Conservation (phyloP, 2,797 vertebrate genomes). For the Macropodus opercularis region DNA sequence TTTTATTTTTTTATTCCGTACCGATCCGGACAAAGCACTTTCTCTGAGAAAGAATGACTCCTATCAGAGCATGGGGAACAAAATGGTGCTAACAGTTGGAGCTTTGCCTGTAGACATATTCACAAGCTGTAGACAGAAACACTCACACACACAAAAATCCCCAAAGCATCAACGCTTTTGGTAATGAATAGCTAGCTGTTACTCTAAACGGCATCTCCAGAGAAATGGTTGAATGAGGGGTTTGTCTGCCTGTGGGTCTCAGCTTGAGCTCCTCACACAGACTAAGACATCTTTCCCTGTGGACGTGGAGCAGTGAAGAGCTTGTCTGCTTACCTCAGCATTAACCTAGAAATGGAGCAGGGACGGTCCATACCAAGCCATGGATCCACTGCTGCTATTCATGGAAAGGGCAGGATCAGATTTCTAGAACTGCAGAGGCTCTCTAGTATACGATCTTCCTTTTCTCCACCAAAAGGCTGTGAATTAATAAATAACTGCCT, state of each 20-base stretch:
- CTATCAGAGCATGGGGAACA: conserved; percentile 6
- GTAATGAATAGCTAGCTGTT: conserved; percentile 72
- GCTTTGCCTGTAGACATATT: conserved; percentile 12
- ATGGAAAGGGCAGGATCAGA: conserved; percentile 42
- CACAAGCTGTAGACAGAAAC: conserved; percentile 12
- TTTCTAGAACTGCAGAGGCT: conserved; percentile 44
- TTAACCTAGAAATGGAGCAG: conserved; percentile 48
- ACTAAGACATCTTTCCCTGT: conserved; percentile 52
- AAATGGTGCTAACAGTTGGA: conserved; percentile 12
- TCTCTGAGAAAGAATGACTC: neutral
- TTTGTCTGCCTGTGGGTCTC: conserved; percentile 32
- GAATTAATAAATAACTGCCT: too few species aligned
- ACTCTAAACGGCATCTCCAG: conserved; percentile 58
- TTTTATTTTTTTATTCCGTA: neutral
- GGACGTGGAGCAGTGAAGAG: conserved; percentile 51
- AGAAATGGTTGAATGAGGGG: conserved; percentile 47
- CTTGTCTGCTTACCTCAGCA: conserved; percentile 68
- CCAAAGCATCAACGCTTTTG: conserved; percentile 55
- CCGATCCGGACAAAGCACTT: conserved; percentile 17
- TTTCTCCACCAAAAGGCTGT: conserved; percentile 4
- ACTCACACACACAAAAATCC: conserved; percentile 44
- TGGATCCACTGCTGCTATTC: conserved; percentile 59
- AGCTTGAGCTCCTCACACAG: conserved; percentile 49
- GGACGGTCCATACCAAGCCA: conserved; percentile 33
- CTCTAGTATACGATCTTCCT: conserved; percentile 14